These are phyloP conservation scores for Lagenorhynchus albirostris DNA, from an alignment of 2,113 vertebrate species.

Conservation along the genomic window DNA sequence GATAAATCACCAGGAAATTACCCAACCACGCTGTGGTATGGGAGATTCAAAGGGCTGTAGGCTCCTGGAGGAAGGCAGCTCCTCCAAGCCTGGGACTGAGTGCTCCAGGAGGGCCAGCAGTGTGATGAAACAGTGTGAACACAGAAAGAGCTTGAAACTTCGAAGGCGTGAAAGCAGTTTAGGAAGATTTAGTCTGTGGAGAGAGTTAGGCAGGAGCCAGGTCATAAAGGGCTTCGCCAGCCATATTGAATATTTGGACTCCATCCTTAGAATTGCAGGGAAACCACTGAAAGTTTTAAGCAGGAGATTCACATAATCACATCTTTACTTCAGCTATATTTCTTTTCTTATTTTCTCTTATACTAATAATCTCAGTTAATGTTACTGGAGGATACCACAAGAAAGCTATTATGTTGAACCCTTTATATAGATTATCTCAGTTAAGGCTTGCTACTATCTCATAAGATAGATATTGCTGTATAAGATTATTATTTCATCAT, in stretches of 20 bases:
- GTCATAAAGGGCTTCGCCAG: not conserved
- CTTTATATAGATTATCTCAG: not conserved
- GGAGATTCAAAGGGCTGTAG: not conserved
- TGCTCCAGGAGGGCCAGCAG: not conserved
- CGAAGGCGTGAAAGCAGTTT: not conserved
- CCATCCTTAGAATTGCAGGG: not conserved
- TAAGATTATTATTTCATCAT: not conserved
- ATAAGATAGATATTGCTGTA: not conserved
- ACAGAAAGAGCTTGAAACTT: not conserved
- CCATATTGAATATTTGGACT: not conserved
- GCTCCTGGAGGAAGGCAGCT: not conserved
- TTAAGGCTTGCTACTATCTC: not conserved
- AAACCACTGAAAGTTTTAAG: not conserved
- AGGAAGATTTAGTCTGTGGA: not conserved
- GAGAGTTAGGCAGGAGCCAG: not conserved
- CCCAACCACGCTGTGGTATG: not conserved
- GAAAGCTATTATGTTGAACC: not conserved
- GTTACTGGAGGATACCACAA: not conserved
- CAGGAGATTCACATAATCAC: not conserved
- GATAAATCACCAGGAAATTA: not conserved
- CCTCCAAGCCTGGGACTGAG: not conserved
- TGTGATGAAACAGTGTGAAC: not conserved
- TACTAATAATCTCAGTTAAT: not conserved
- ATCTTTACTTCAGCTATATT: not conserved
- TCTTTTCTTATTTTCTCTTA: not conserved